Evolutionary conservation across 2,888 invertebrate species (phyloP), one percentile per base, ranked within the genome.

Genomic region (Teleiodes luculella): DNA sequence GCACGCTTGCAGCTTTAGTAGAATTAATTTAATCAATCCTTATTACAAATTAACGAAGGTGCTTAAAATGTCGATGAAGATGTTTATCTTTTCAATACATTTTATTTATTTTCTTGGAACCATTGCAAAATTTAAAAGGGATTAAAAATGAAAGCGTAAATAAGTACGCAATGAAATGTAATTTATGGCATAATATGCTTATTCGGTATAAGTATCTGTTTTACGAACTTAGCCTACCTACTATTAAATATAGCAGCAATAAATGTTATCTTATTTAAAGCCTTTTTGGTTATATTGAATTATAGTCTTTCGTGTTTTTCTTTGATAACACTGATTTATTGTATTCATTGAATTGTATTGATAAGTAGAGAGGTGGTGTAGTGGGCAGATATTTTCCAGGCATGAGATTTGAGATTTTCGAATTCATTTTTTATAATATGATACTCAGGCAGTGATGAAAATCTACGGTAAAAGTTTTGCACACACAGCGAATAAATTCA

Each of bases 31-130:
- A 35, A n/a, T 35, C 11, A 35, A 35, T 35, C 39, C 39, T 10
- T 41, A 41, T 20, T 48, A 48, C 35, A 48, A 48, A 48, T 48
- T 48, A 48, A 48, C 35, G 35, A 35, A 36, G 18, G 36, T 33
- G 10, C 35, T 48, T 48, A 35, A 48, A 48, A 35, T 48, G 48
- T 36, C 48, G 13, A 35, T 48, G 20, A 48, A 48, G 48, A 35
- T 48, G 35, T 35, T 48, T 48, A 48, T 48, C 48, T 35, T 35
- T 20, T 35, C 48, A 35, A 48, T 48, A 20, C 20, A 30, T 33
- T 48, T 48, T 48, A 48, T 48, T 48, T 48, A 48, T 48, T 20
- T 48, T 41, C 7, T 7, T 28, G 45, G 28, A 45, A 28, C 45
- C 13, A 28, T 28, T 45, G 45, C 28, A 28, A 1, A 45, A 28